Evolutionary conservation across 2,888 invertebrate genomes (phyloP).

Genomic region (Theodoxus fluviatilis): DNA sequence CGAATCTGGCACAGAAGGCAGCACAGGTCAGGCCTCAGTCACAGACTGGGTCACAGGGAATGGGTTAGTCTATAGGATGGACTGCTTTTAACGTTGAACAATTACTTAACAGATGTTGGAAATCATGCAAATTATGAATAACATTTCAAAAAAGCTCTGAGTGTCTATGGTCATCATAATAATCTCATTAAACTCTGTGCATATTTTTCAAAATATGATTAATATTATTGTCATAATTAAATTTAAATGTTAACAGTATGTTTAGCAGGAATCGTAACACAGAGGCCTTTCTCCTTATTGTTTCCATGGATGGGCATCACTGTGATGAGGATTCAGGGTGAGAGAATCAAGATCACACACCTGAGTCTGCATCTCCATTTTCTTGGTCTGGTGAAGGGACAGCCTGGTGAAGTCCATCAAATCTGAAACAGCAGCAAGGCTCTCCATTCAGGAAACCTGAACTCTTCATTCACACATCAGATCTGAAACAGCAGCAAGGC

Average conservation of each 20-base stretch:
- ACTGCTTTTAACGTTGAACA: too few species aligned
- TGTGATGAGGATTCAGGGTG: neutral
- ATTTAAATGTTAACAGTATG: neutral
- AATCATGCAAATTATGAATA: too few species aligned
- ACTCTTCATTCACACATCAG: too few species aligned
- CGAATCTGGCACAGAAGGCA: conserved; percentile 70
- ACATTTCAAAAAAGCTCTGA: neutral
- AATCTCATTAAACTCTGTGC: neutral
- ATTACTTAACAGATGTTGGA: too few species aligned
- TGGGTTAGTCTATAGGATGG: too few species aligned
- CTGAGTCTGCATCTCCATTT: conserved; percentile 96
- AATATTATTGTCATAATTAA: neutral
- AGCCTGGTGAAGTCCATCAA: conserved; percentile 88
- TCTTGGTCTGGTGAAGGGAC: conserved; percentile 91
- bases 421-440: conserved; percentile 70
- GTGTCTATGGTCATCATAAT: neutral
- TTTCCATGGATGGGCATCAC: too few species aligned
- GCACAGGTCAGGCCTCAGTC: too few species aligned
- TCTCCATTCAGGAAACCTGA: too few species aligned
- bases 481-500: conserved; percentile 70
- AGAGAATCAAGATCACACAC: conserved; percentile 69
- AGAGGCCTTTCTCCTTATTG: too few species aligned
- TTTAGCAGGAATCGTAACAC: too few species aligned
- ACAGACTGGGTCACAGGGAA: too few species aligned
- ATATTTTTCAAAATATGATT: neutral